These are phyloP conservation scores for Palloptera scutellata DNA, from an alignment of 2,888 invertebrate species.

Conservation along the genomic window DNA sequence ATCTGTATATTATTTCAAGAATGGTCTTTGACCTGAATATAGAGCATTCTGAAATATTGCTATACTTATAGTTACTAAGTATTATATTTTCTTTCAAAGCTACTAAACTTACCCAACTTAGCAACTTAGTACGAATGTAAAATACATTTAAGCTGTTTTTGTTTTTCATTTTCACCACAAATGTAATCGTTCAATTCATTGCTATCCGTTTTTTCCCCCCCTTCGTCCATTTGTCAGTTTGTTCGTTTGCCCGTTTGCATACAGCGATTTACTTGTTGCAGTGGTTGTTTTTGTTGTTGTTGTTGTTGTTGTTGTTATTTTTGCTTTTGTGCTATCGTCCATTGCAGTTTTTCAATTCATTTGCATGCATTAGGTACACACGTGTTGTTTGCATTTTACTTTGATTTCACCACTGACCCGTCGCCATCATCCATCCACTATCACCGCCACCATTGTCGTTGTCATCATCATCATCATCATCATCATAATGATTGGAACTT, in stretches of 20 bases:
- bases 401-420: neutral
- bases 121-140: too few species aligned
- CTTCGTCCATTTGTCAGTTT: neutral
- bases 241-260: neutral
- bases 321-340: neutral
- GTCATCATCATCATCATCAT: neutral
- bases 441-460: neutral
- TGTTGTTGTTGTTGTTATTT: constrained; percentile 2
- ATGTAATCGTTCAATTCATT: constrained; percentile 8
- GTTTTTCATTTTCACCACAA: neutral
- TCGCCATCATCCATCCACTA: neutral
- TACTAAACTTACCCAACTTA: too few species aligned
- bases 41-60: too few species aligned
- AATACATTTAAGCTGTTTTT: too few species aligned
- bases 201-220: constrained; percentile 7
- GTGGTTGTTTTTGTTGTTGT: constrained; percentile 5
- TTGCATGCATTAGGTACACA: too few species aligned
- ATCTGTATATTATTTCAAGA: too few species aligned
- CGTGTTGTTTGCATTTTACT: too few species aligned
- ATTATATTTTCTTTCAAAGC: too few species aligned
- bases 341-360: too few species aligned
- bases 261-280: neutral
- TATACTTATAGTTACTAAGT: too few species aligned
- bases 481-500: too few species aligned
- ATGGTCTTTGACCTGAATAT: too few species aligned